These are phyloP conservation scores for Nemapogon koenigi DNA, from an alignment of 2,888 invertebrate genomes.

Conservation along the genomic window DNA sequence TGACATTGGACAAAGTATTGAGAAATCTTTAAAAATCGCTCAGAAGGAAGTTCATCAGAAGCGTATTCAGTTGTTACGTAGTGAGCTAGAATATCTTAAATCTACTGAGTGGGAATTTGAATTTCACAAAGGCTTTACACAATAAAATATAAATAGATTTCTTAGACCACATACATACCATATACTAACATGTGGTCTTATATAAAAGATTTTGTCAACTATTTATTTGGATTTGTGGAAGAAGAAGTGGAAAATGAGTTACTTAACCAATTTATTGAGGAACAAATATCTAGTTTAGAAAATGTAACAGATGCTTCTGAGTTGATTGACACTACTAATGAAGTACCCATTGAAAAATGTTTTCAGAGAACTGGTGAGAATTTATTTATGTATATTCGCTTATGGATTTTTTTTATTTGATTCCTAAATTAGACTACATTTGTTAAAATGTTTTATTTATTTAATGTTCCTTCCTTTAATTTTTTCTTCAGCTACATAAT, in stretches of 20 bases:
- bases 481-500: conserved; percentile 3
- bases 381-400: too few species aligned
- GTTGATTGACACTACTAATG: conserved; percentile 12
- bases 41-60: conserved; percentile 74
- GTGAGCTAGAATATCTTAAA: conserved; percentile 79
- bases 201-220: conserved; percentile 38
- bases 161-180: too few species aligned
- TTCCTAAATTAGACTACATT: too few species aligned
- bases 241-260: conserved; percentile 21
- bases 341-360: conserved; percentile 22
- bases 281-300: conserved; percentile 45
- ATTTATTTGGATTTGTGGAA: conserved; percentile 26
- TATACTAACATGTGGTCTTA: conserved; percentile 47
- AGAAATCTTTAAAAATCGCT: conserved; percentile 60
- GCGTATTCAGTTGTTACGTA: conserved; percentile 72
- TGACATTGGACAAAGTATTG: conserved; percentile 59
- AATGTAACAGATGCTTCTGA: conserved; percentile 21
- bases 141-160: conserved; percentile 26
- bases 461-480: not conserved
- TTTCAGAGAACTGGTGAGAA: conserved; percentile 42
- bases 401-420: too few species aligned
- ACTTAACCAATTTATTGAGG: conserved; percentile 40
- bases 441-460: too few species aligned
- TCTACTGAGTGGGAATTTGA: conserved; percentile 84
- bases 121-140: conserved; percentile 71